Base-by-base conservation (phyloP, 2,113 vertebrate genomes). In the Pungitius pungitius region DNA sequence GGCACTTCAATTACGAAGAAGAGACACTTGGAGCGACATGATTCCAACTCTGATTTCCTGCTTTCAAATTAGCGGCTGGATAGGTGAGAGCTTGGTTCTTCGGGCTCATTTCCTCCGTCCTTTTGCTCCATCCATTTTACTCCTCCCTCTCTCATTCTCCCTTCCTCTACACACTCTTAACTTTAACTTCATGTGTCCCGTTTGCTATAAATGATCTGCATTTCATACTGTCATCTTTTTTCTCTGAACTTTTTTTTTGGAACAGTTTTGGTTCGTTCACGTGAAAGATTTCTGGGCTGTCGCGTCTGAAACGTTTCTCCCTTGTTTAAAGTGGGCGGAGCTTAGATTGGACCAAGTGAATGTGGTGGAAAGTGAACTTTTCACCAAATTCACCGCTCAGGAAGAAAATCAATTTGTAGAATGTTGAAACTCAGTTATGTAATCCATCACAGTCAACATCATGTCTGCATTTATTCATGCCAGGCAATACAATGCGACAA, bases 141-240 rank as follows among this genome's bases (percentile, higher is more conserved):
- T 57, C 69, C 40, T 60, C 33, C 65, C 45, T 20, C 35, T 24
- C 49, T 27, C 40, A 45, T 10, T 49, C 27, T 24, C 26, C 62
- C 77, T 52, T 6, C 70, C 64, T 27, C 58, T 8, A 52, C n/a
- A 58, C 65, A 58, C 49, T 67, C 68, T 47, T 37, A 82, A 82
- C 82, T 67, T 67, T 57, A 67, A 42, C 66, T 58, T 76, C 30
- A 76, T 85, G 47, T 17, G 54, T 64, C 17, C 17, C 30, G 26
- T 47, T 75, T 40, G 26, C 27, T 17, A 18, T 8, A 37, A 49
- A 35, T 59, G 8, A 58, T 30, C 17, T 37, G 13, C 22, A 58
- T 30, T 18, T 47, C 14, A 24, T 39, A 30, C 7, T 17, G 15
- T 11, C 14, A 47, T n/a, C 2, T 27, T 63, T 9, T 40, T 20